These are phyloP conservation scores for Mionectes macconnelli DNA, from an alignment of 2,113 vertebrate genomes.

Conservation along the genomic window DNA sequence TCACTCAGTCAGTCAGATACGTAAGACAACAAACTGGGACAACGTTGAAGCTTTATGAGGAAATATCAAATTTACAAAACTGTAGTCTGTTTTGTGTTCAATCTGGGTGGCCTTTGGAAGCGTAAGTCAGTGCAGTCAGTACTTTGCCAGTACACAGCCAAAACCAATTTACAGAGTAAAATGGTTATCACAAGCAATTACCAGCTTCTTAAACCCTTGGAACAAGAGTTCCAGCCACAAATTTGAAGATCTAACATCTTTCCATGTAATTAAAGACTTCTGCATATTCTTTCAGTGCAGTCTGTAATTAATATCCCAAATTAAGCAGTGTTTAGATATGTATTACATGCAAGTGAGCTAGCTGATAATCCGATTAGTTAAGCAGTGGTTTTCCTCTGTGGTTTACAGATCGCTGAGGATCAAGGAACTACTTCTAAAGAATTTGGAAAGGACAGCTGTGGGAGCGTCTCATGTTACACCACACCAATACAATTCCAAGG, in stretches of 20 bases:
- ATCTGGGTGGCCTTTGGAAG: neutral
- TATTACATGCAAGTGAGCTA: slow-evolving; percentile 11
- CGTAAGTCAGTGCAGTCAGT: neutral
- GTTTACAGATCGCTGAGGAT: slow-evolving; percentile 23
- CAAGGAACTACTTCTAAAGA: neutral
- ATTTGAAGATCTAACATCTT: neutral
- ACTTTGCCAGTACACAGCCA: neutral
- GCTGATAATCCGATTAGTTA: slow-evolving; percentile 41
- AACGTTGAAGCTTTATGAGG: neutral
- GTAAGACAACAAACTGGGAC: neutral
- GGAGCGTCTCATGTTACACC: neutral
- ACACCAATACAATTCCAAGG: neutral
- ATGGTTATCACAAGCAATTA: neutral
- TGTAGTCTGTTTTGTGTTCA: neutral
- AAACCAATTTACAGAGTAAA: neutral
- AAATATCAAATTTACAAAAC: neutral
- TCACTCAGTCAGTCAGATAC: neutral
- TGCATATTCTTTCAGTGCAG: neutral
- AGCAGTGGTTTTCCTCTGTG: slow-evolving; percentile 19
- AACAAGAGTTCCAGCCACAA: neutral
- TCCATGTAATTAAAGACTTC: neutral
- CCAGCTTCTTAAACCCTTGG: neutral
- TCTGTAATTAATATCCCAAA: slow-evolving; percentile 36
- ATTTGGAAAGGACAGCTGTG: neutral
- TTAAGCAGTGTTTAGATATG: slow-evolving; percentile 19